Conservation (phyloP, 2,888 invertebrate genomes). For the Perithous albicinctus region DNA sequence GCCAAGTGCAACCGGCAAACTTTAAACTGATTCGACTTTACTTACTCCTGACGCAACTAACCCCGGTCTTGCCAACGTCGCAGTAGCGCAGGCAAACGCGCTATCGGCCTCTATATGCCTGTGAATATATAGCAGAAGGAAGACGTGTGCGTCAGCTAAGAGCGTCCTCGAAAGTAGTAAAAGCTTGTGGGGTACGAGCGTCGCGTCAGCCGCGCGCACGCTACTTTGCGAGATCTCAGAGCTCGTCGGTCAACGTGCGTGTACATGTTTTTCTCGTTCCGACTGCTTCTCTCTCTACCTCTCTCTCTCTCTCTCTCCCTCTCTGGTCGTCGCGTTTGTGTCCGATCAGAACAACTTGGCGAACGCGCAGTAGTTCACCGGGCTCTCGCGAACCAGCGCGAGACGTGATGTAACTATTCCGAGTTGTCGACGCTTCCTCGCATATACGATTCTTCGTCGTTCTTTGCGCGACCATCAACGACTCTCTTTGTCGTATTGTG, state of each 20-base stretch:
- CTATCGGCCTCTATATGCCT: not conserved
- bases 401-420: conserved; percentile 55
- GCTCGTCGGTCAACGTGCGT: conserved; percentile 41
- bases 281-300: too few species aligned
- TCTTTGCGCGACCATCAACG: too few species aligned
- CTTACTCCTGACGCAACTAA: too few species aligned
- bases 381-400: conserved; percentile 27
- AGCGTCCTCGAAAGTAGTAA: conserved; percentile 43
- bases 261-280: conserved; percentile 24
- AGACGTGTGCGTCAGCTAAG: not conserved
- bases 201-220: conserved; percentile 32
- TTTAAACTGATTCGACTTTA: too few species aligned
- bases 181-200: conserved; percentile 8
- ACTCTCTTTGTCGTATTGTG: not conserved
- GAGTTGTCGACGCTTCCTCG: conserved; percentile 60
- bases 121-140: not conserved
- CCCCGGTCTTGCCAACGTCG: too few species aligned
- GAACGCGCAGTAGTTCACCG: conserved; percentile 50
- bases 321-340: conserved; percentile 30
- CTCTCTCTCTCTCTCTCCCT: too few species aligned
- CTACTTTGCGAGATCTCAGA: not conserved
- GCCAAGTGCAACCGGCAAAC: too few species aligned
- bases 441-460: conserved; percentile 26
- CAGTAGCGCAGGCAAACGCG: conserved; percentile 47
- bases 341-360: conserved; percentile 41